Conservation (phyloP, 1,140 invertebrate genomes). For the Drosophila littoralis region DNA sequence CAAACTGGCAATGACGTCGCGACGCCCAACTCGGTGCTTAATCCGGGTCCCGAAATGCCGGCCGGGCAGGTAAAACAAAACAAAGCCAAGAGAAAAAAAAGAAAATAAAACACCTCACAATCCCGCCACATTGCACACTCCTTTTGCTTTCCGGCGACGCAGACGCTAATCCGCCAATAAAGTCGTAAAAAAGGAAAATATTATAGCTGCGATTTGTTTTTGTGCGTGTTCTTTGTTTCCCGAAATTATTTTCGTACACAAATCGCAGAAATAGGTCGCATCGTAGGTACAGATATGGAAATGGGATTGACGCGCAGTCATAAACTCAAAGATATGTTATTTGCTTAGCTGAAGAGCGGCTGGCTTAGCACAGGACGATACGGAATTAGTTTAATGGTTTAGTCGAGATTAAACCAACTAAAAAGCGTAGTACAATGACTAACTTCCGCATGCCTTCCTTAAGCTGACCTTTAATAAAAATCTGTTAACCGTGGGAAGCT, state of each 20-base stretch:
- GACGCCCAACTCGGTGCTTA: conserved; percentile 55
- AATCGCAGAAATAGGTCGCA: conserved; percentile 45
- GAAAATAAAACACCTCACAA: conserved; percentile 46
- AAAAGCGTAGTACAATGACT: neutral
- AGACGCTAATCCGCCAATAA: conserved; percentile 78
- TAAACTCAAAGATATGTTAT: conserved; percentile 10
- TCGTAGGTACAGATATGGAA: conserved; percentile 10
- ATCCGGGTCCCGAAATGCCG: conserved; percentile 59
- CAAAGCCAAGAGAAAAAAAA: neutral
- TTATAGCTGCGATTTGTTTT: conserved; percentile 43
- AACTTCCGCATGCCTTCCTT: neutral
- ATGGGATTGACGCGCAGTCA: neutral
- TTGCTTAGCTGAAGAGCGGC: conserved; percentile 7
- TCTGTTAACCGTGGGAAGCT: no score
- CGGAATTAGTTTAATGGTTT: neutral
- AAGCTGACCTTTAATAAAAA: no score
- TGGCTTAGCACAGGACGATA: neutral
- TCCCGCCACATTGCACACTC: conserved; percentile 66
- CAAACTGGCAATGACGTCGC: conserved; percentile 33
- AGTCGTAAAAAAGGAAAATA: conserved; percentile 70
- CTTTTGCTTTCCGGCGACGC: conserved; percentile 68
- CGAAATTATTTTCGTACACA: conserved; percentile 78
- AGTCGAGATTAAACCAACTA: conserved; percentile 2
- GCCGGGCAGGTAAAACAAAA: conserved; percentile 45
- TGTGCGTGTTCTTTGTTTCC: conserved; percentile 41